Evolutionary conservation across 2,888 invertebrate genomes (phyloP).

Genomic region (Ophion slaviceki): DNA sequence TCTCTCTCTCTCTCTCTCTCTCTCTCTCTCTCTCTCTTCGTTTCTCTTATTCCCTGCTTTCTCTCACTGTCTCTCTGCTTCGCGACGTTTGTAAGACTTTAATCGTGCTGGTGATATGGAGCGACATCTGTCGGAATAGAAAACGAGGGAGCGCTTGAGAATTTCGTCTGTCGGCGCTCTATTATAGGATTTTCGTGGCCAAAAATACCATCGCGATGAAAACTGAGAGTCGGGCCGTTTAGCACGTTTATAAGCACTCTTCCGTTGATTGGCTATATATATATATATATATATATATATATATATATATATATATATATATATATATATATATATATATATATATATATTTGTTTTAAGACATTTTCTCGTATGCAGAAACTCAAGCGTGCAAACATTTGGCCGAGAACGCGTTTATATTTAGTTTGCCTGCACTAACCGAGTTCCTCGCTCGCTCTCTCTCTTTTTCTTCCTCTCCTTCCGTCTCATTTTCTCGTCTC

Average conservation of each 20-base stretch:
- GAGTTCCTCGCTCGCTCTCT: constrained; percentile 41
- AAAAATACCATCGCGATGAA: constrained; percentile 52
- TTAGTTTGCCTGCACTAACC: constrained; percentile 54
- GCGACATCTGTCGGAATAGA: constrained; percentile 47
- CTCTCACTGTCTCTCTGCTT: background rate
- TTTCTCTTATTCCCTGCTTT: too few species aligned
- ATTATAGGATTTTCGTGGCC: constrained; percentile 57
- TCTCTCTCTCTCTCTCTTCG: constrained; percentile 20
- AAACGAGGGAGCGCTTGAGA: constrained; percentile 37
- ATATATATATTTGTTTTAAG: constrained; percentile 29
- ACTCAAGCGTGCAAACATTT: constrained; percentile 34
- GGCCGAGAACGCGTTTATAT: constrained; percentile 41
- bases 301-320: background rate
- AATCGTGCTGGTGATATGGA: constrained; percentile 25
- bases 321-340: background rate
- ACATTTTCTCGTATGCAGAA: constrained; percentile 46
- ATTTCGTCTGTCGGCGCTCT: constrained; percentile 40
- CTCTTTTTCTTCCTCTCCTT: background rate
- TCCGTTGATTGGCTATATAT: background rate
- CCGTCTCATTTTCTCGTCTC: background rate
- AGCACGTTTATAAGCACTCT: constrained; percentile 48
- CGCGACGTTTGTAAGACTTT: constrained; percentile 30
- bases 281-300: background rate
- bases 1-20: constrained; percentile 10
- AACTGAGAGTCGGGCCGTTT: constrained; percentile 43